Evolutionary conservation across 2,888 invertebrate genomes (phyloP).

Genomic region (Sarcophaga caerulescens): DNA sequence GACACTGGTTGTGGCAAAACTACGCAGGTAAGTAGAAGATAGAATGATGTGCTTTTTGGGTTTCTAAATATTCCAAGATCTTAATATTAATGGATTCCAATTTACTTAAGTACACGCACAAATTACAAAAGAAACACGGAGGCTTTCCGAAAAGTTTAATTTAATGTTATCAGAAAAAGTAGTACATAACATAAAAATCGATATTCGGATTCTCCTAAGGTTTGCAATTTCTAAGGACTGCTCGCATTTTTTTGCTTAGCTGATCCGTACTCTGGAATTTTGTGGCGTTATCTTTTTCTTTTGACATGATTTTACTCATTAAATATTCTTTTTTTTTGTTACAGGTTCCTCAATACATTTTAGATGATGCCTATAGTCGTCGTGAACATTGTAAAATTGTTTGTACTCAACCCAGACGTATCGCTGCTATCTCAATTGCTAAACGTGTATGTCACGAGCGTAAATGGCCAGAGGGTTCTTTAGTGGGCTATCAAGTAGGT

Average conservation of each 20-base stretch:
- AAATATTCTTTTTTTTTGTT: background rate
- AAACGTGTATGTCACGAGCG: conserved; percentile 91
- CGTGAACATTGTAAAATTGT: conserved; percentile 90
- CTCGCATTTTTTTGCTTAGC: too few relatives aligned
- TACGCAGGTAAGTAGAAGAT: conserved; percentile 83
- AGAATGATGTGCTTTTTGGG: too few relatives aligned
- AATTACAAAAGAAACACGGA: too few relatives aligned
- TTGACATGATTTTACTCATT: background rate
- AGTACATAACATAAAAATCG: too few relatives aligned
- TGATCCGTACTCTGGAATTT: too few relatives aligned
- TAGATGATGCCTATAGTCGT: conserved; percentile 87
- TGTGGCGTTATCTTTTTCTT: too few relatives aligned
- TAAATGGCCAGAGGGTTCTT: conserved; percentile 89
- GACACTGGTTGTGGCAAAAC: conserved; percentile 98
- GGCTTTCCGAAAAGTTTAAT: too few relatives aligned
- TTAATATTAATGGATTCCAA: too few relatives aligned
- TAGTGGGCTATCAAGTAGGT: conserved; percentile 94
- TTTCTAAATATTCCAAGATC: background rate
- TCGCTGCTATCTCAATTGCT: conserved; percentile 95
- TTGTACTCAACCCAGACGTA: conserved; percentile 96
- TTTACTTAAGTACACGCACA: too few relatives aligned
- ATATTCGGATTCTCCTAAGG: too few relatives aligned
- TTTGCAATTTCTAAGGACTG: too few relatives aligned
- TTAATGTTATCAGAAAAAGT: too few relatives aligned
- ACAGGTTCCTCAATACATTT: conserved; percentile 92